Evolutionary conservation across 2,888 invertebrate species (phyloP), one percentile per base, ranked within the genome.

Genomic region (Doris montereyensis): DNA sequence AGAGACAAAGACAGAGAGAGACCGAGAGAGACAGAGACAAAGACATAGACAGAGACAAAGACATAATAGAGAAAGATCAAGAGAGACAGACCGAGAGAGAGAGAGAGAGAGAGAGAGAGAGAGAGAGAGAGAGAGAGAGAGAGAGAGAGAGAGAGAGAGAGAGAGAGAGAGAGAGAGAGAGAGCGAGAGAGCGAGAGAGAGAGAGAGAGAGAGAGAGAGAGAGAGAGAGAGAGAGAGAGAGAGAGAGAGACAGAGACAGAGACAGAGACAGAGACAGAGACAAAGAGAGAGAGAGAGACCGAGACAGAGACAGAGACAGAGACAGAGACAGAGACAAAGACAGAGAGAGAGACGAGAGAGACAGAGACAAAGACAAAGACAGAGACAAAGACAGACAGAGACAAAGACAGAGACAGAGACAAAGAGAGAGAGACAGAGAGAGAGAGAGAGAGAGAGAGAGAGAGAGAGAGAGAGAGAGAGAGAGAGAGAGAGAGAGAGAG

Each of bases 41-140:
- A n/a, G n/a, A n/a, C n/a, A n/a, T n/a, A n/a, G n/a, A n/a, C n/a
- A n/a, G n/a, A n/a, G n/a, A n/a, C n/a, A n/a, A n/a, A n/a, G n/a
- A n/a, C n/a, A n/a, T n/a, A n/a, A n/a, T n/a, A n/a, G n/a, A n/a
- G n/a, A n/a, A n/a, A n/a, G n/a, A n/a, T n/a, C n/a, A n/a, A n/a
- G n/a, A n/a, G n/a, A n/a, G n/a, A n/a, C n/a, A n/a, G n/a, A n/a
- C n/a, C n/a, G n/a, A n/a, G n/a, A n/a, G n/a, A n/a, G n/a, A 24
- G 35, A 52, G 26, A 52, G 26, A 73, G 57, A 24, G 52, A 58
- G 74, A 60, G 30, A 30, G 21, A 58, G 60, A 58, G 74, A 60
- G 74, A 24, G 60, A 30, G 60, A 30, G 74, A n/a, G 60, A 60
- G 74, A 58, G 74, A 60, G 57, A 28, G 13, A 58, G 41, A 35